Percentiles rank a stretch among this genome's conserved stretches.
phyloP scores from a whole-genome alignment of 2,797 vertebrate genomes.

The Poecilia picta region DNA sequence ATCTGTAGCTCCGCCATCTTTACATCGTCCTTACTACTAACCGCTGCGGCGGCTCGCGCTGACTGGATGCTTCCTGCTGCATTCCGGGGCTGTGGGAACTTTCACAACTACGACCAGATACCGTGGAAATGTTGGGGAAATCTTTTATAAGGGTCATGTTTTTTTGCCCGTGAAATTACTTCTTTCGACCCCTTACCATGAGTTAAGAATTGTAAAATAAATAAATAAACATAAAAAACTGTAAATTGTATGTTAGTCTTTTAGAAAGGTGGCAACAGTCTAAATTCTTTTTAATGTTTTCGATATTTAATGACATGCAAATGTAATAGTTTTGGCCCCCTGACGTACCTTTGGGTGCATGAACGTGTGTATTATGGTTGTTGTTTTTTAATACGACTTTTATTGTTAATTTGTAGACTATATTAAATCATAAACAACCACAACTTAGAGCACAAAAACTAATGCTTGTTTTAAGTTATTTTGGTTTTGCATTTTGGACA shows the following conservation, averaged over 20 bases:
- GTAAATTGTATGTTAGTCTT: too few species aligned
- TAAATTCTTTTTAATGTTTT: too few species aligned
- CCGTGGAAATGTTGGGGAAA: too few species aligned
- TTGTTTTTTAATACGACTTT: too few species aligned
- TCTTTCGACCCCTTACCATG: too few species aligned
- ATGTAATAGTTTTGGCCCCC: too few species aligned
- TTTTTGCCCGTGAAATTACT: too few species aligned
- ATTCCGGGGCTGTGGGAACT: constrained; percentile 42
- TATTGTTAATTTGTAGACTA: background rate
- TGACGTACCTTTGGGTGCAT: background rate
- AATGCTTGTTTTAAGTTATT: background rate
- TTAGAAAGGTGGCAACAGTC: too few species aligned
- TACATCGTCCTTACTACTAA: constrained; percentile 81
- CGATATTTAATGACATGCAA: too few species aligned
- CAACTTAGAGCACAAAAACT: background rate
- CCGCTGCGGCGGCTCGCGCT: constrained; percentile 41
- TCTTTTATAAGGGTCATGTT: background rate
- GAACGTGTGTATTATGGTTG: background rate
- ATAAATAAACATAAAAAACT: too few species aligned
- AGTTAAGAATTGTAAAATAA: too few species aligned
- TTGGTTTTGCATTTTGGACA: background rate
- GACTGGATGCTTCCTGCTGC: constrained; percentile 24
- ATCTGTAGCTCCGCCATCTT: constrained; percentile 98
- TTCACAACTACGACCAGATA: fast-evolving
- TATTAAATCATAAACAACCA: background rate